Evolutionary conservation across 2,888 invertebrate genomes (phyloP).

Genomic region (Drosophila paranaensis): DNA sequence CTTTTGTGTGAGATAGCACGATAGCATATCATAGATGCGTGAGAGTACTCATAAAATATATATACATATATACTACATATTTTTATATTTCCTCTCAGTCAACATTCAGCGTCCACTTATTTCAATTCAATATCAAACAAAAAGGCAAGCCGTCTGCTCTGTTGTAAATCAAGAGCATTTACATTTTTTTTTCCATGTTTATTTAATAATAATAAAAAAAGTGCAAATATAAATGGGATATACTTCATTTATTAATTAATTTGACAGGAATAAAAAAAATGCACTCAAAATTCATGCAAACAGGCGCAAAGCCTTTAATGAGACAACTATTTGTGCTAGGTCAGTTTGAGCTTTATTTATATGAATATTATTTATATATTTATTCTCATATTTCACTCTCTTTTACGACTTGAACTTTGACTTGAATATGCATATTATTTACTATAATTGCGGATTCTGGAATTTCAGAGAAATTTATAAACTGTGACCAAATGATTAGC

Average conservation of each 20-base stretch:
- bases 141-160: constrained; percentile 31
- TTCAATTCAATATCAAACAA: constrained; percentile 59
- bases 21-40: constrained; percentile 26
- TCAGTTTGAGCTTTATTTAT: background rate
- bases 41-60: constrained; percentile 40
- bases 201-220: constrained; percentile 49
- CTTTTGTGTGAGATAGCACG: constrained; percentile 26
- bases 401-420: background rate
- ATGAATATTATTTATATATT: too few species aligned
- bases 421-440: background rate
- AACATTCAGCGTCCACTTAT: constrained; percentile 35
- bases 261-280: constrained; percentile 34
- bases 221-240: constrained; percentile 59
- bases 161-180: constrained; percentile 53
- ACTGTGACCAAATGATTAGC: background rate
- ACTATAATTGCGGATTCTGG: background rate
- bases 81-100: constrained; percentile 26
- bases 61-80: constrained; percentile 5
- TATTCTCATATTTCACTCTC: background rate
- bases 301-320: constrained; percentile 13
- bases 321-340: background rate
- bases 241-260: constrained; percentile 59
- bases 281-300: constrained; percentile 5
- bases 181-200: constrained; percentile 12
- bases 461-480: background rate